Percentiles rank a stretch among this genome's conserved stretches.
Conservation (phyloP, 1,140 invertebrate genomes). For the Lethrus apterus region DNA sequence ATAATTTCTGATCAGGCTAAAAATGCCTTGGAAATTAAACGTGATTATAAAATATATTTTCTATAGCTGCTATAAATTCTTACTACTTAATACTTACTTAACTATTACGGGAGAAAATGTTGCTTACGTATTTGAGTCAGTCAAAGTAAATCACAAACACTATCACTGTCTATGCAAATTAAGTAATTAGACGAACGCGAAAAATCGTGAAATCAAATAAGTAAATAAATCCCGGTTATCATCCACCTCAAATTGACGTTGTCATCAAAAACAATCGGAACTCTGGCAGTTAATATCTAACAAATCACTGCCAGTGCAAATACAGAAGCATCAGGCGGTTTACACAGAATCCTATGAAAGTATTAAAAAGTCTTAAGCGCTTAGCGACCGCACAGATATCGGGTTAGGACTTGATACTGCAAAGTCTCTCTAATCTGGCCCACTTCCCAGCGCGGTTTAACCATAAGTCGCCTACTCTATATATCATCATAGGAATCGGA, state of each 20-base stretch:
- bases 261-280: constrained; percentile 22
- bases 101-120: too few species aligned
- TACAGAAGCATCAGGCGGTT: constrained; percentile 27
- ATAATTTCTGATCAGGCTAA: too few species aligned
- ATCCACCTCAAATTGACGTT: constrained; percentile 17
- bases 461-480: constrained; percentile 59
- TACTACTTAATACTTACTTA: too few species aligned
- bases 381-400: constrained; percentile 38
- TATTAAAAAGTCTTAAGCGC: constrained; percentile 45
- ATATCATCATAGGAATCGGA: constrained; percentile 47
- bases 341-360: constrained; percentile 40
- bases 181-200: neutral
- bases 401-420: constrained; percentile 40
- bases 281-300: constrained; percentile 33
- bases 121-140: too few species aligned
- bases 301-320: constrained; percentile 36
- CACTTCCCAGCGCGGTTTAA: constrained; percentile 60
- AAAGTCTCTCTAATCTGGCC: constrained; percentile 55
- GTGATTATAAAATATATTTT: too few species aligned
- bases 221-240: constrained; percentile 23
- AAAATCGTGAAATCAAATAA: constrained; percentile 12
- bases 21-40: too few species aligned
- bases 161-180: constrained; percentile 6
- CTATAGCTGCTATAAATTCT: too few species aligned
- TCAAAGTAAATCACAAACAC: constrained; percentile 1